Evolutionary conservation across 2,797 vertebrate genomes (phyloP), one percentile per base, ranked within the genome.

Genomic region (Cyclopterus lumpus): DNA sequence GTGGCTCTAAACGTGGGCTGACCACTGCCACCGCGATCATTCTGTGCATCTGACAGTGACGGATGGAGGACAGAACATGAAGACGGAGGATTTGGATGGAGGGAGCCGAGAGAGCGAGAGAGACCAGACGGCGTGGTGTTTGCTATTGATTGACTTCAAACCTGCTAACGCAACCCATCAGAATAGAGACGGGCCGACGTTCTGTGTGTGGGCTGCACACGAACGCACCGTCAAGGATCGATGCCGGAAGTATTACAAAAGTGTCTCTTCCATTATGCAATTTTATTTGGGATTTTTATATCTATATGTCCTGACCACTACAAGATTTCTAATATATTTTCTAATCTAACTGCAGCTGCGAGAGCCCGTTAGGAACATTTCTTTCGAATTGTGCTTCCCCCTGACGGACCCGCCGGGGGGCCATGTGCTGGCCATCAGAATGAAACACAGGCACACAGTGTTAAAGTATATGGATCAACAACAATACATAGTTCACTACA

Each of bases 121-220:
- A 61, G 66, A 81, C 38, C 40, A 64, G 55, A 59, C 30, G 28
- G 30, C 71, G 34, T 65, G 75, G 76, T 46, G 83, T 75, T n/a
- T 83, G 82, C 76, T 91, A 93, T 92, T 86, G 90, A 94, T 87
- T 74, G 72, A 73, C 54, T 82, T 86, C 67, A 80, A 73, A 88
- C 70, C 68, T 79, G 79, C 76, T 78, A 81, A 89, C 77, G 70
- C 80, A 77, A 70, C 22, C 49, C 44, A 67, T 72, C 68, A 73
- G 40, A 73, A 67, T 15, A 77, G 36, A 86, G 67, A 87, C 75
- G 51, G 80, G 5, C n/a, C 8, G 9, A 36, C 24, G 30, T 36
- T 10, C 30, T 36, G 46, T 30, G 22, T 5, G 10, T 18, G 30
- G 51, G 51, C 51, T 18, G 53, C 59, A 61, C 36, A 59, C 16